These are phyloP conservation scores for Aporrectodea caliginosa DNA, from an alignment of 1,140 invertebrate species.

Conservation along the genomic window DNA sequence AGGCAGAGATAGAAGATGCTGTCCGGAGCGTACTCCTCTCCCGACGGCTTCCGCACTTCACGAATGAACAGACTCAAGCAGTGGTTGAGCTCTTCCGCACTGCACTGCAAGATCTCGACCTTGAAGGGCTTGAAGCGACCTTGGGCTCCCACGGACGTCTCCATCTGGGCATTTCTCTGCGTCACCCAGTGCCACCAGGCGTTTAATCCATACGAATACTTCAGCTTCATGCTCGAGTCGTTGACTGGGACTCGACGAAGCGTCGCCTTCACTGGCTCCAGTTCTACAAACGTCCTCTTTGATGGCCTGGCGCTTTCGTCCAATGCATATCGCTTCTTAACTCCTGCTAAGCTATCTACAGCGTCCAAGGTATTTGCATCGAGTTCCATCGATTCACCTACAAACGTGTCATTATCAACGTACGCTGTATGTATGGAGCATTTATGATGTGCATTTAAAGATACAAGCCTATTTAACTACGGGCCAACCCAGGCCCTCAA, in stretches of 20 bases:
- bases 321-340: too few species aligned
- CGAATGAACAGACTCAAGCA: conserved; percentile 21
- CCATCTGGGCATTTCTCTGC: conserved; percentile 16
- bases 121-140: conserved; percentile 15
- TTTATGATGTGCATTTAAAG: too few species aligned
- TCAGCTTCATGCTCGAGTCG: conserved; percentile 20
- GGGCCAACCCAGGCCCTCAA: too few species aligned
- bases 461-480: too few species aligned
- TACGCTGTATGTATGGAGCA: too few species aligned
- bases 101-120: conserved; percentile 10
- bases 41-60: conserved; percentile 28
- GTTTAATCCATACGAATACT: conserved; percentile 31
- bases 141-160: neutral
- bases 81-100: conserved; percentile 11
- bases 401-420: too few species aligned
- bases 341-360: neutral
- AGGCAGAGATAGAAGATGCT: conserved; percentile 33
- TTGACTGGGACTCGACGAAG: conserved; percentile 61
- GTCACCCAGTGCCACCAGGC: conserved; percentile 30
- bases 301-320: neutral
- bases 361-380: too few species aligned
- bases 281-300: neutral
- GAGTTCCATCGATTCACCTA: too few species aligned
- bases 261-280: neutral
- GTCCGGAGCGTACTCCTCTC: conserved; percentile 29